Evolutionary conservation across 2,113 vertebrate species (phyloP), one percentile per base, ranked within the genome.

Genomic region (Pseudolaguvia tuberculata): DNA sequence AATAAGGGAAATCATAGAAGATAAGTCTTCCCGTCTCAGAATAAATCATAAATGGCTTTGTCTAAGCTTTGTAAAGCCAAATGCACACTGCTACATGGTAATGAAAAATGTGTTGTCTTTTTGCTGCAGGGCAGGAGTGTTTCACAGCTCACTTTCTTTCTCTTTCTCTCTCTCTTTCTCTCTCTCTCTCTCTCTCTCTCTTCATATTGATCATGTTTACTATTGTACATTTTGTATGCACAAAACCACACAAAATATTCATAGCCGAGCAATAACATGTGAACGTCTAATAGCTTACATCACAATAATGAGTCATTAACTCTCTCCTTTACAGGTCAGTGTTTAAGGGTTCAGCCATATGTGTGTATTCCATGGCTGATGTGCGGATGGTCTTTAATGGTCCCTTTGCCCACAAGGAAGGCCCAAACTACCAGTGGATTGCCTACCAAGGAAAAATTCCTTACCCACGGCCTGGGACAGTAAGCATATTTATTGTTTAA

Each of bases 401-500:
- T 29, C 97, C 97, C 55, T 99, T 98, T 5, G 97, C 97, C 0
- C 97, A 99, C 88, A 98, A 98, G 80, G 96, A 99, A 70, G 96
- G 97, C 13, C 97, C 96, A 82, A 97, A 98, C 86, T 99, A 99
- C 87, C 97, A 99, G 87, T 98, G 96, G 97, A 94, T 99, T 89
- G 95, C 96, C 29, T 99, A 95, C 86, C 92, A 92, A 0, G 96
- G 96, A 76, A 99, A 99, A 88, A 99, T 98, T 86, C 97, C 97
- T 8, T 99, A 98, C 75, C 97, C 97, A 20, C 90, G 97, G 20
- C 97, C 97, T 0, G 97, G 96, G 86, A 99, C 97, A 0, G 97
- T 99, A 82, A 92, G 94, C 87, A 42, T 71, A 51, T 53, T 39
- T 8, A 61, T 31, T 5, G 23, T 15, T 18, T 23, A 35, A 57